Percentiles rank a stretch among this genome's conserved stretches.
These are phyloP conservation scores for Phyllotreta striolata DNA, from an alignment of 2,888 invertebrate genomes.

Conservation along the genomic window DNA sequence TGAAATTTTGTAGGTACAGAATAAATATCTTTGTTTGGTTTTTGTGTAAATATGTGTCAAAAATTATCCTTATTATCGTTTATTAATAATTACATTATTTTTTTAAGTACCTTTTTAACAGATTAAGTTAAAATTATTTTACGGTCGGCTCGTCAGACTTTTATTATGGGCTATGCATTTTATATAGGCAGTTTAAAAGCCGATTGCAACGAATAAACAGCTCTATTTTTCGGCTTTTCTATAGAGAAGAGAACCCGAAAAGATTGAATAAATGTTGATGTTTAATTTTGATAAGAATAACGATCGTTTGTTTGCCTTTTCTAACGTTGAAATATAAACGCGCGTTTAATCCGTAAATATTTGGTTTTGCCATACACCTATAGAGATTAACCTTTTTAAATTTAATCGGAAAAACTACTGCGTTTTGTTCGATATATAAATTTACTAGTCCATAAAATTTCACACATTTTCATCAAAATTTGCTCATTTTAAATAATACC, in stretches of 20 bases:
- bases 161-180: slow-evolving; percentile 10
- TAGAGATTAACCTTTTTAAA: neutral
- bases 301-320: slow-evolving; percentile 12
- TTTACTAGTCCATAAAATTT: too few species aligned
- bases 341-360: slow-evolving; percentile 12
- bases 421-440: too few species aligned
- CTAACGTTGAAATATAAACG: slow-evolving; percentile 7
- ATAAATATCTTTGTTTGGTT: too few species aligned
- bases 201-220: slow-evolving; percentile 4
- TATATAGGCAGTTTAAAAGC: slow-evolving; percentile 10
- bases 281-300: slow-evolving; percentile 16
- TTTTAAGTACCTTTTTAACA: too few species aligned
- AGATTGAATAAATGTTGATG: slow-evolving; percentile 1
- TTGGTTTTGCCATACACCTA: slow-evolving; percentile 8
- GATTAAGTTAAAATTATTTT: too few species aligned
- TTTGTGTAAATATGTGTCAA: too few species aligned
- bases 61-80: too few species aligned
- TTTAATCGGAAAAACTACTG: too few species aligned
- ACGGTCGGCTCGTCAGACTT: neutral
- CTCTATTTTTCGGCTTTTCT: slow-evolving; percentile 4
- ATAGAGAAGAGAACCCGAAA: neutral
- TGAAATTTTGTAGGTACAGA: too few species aligned
- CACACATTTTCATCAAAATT: too few species aligned
- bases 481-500: too few species aligned
- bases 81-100: too few species aligned